Evolutionary conservation across 1,140 invertebrate genomes (phyloP).

Genomic region (Aphidius ervi): DNA sequence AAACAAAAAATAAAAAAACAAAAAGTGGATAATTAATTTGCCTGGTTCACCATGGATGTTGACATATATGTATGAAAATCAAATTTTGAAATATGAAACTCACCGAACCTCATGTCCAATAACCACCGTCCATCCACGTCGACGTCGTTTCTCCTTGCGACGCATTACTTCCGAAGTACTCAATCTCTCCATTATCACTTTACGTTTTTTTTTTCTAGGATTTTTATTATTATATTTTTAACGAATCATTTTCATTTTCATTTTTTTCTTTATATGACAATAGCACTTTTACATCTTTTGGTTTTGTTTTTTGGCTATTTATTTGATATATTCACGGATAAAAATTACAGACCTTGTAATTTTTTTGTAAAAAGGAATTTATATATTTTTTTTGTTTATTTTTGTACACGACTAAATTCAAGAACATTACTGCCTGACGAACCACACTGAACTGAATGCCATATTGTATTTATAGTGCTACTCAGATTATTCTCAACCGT

Average conservation of each 20-base stretch:
- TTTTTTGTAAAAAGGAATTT: too few relatives aligned
- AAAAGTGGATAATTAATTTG: not conserved
- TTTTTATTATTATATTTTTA: too few relatives aligned
- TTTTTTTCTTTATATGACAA: too few relatives aligned
- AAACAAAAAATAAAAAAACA: too few relatives aligned
- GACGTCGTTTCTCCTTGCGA: slow-evolving; percentile 53
- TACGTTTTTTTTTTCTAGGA: too few relatives aligned
- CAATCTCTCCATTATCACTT: slow-evolving; percentile 40
- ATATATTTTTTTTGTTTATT: slow-evolving; percentile 5
- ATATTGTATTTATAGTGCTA: slow-evolving; percentile 55
- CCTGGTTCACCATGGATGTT: not conserved
- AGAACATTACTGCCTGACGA: slow-evolving; percentile 45
- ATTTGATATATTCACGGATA: too few relatives aligned
- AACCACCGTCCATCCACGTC: slow-evolving; percentile 62
- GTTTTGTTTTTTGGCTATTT: too few relatives aligned
- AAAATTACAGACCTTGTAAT: too few relatives aligned
- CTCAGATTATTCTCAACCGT: slow-evolving; percentile 50
- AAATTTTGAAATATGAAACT: slow-evolving; percentile 28
- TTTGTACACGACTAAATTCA: slow-evolving; percentile 32
- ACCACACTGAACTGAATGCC: slow-evolving; percentile 49
- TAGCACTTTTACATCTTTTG: too few relatives aligned
- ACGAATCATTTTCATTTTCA: too few relatives aligned
- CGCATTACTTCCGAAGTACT: slow-evolving; percentile 46
- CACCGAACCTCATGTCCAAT: slow-evolving; percentile 61
- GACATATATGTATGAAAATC: slow-evolving; percentile 8